A percentile compares a stretch with the other conserved stretches of the same genome.
phyloP scores from a whole-genome alignment of 30 jellyfish, hydroid and myxozoan genomes.

The Cassiopea andromeda region DNA sequence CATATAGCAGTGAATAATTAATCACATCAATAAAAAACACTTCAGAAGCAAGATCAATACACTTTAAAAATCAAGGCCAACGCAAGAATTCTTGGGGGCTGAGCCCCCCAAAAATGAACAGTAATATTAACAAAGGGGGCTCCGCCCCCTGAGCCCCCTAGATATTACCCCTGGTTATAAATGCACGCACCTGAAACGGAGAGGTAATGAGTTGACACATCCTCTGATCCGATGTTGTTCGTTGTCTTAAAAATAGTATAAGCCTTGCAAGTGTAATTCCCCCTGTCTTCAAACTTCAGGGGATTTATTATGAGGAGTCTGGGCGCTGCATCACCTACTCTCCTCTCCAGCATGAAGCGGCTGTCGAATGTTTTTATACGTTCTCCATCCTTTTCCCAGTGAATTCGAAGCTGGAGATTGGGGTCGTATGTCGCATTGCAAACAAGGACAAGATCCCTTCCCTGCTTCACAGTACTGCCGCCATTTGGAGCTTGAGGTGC shows the following conservation, averaged over 20 bases:
- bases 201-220: conserved; percentile 35
- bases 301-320: conserved; percentile 70
- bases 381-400: conserved; percentile 95
- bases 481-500: conserved; percentile 50
- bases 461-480: conserved; percentile 44
- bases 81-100: no score
- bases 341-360: conserved; percentile 81
- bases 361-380: conserved; percentile 74
- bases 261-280: conserved; percentile 91
- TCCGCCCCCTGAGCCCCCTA: no score
- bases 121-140: no score
- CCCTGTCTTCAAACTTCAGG: conserved; percentile 83
- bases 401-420: conserved; percentile 83
- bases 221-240: conserved; percentile 51
- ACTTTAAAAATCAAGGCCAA: no score
- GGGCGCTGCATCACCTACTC: conserved; percentile 95
- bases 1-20: no score
- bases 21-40: no score
- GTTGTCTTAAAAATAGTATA: conserved; percentile 72
- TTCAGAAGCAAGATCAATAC: no score
- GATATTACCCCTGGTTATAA: not conserved
- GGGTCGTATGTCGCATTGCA: conserved; percentile 93
- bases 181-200: conserved; percentile 60
- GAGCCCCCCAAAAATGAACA: no score
- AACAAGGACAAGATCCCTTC: conserved; percentile 52